Conservation (phyloP, 2,797 vertebrate genomes). For the Manis javanica region DNA sequence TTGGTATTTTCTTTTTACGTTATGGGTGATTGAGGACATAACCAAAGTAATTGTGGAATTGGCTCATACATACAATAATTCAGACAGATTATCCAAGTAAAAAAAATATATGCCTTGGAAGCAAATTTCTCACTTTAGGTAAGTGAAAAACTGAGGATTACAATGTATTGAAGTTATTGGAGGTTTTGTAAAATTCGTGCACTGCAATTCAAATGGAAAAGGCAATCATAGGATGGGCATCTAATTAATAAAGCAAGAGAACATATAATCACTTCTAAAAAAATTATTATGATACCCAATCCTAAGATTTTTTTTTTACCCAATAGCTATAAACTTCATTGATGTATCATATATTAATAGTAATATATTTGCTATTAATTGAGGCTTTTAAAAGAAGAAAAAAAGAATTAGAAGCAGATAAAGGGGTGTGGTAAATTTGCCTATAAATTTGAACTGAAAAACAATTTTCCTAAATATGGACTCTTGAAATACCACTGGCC, state of each 20-base stretch:
- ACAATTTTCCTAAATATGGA: neutral
- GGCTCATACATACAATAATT: neutral
- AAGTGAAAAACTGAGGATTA: neutral
- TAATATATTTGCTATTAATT: neutral
- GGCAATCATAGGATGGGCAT: neutral
- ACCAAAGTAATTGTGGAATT: neutral
- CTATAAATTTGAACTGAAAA: neutral
- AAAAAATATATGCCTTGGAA: neutral
- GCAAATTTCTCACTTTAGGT: neutral
- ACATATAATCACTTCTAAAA: neutral
- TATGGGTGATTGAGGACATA: neutral
- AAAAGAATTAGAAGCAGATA: neutral
- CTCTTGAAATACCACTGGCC: neutral
- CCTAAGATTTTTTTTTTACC: neutral
- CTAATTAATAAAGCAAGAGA: constrained; percentile 33
- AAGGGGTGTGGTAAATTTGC: neutral
- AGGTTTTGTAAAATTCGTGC: constrained; percentile 4
- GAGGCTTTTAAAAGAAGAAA: neutral
- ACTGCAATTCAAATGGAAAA: neutral
- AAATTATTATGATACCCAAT: neutral
- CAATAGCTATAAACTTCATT: neutral
- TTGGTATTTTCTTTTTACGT: neutral
- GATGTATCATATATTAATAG: neutral
- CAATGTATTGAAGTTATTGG: neutral
- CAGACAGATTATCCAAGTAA: neutral